phyloP scores from a whole-genome alignment of 2,797 vertebrate genomes.

The Poecilia velifera region DNA sequence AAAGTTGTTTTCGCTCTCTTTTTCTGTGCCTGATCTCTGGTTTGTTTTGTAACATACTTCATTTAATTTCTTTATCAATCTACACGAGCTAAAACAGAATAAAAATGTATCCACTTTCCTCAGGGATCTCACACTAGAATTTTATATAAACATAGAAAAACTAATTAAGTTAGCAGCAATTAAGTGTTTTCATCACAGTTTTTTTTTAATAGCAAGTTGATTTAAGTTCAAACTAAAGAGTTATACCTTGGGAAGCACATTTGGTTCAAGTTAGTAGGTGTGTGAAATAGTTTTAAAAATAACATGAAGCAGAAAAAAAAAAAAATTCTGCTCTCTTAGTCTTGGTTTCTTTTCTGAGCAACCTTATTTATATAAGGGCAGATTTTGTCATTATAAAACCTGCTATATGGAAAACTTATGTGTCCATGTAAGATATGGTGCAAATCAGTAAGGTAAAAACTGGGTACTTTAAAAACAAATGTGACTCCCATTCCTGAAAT shows the following conservation, averaged over 20 bases:
- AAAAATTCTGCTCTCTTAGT: background rate
- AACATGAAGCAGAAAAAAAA: conserved; percentile 85
- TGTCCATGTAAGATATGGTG: conserved; percentile 6
- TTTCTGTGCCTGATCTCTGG: conserved; percentile 66
- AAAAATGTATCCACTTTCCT: background rate
- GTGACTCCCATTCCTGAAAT: conserved; percentile 15
- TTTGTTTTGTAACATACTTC: conserved; percentile 61
- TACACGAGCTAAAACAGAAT: background rate
- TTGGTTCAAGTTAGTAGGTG: conserved; percentile 90
- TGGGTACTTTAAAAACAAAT: background rate
- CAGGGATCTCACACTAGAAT: background rate
- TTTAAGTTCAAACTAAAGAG: conserved; percentile 81
- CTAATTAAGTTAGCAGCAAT: conserved; percentile 71
- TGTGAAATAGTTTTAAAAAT: conserved; percentile 93
- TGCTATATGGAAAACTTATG: background rate
- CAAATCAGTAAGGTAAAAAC: background rate
- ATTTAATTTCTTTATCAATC: conserved; percentile 38
- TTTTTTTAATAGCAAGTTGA: conserved; percentile 15
- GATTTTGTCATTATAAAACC: conserved; percentile 47
- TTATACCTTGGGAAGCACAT: conserved; percentile 84
- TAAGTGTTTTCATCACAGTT: conserved; percentile 57
- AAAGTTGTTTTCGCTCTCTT: conserved; percentile 79
- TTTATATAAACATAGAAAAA: conserved; percentile 18
- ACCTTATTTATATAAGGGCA: conserved; percentile 37
- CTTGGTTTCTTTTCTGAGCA: conserved; percentile 16